Conservation (phyloP, 1,140 invertebrate genomes). For the Drosophila arizonae region DNA sequence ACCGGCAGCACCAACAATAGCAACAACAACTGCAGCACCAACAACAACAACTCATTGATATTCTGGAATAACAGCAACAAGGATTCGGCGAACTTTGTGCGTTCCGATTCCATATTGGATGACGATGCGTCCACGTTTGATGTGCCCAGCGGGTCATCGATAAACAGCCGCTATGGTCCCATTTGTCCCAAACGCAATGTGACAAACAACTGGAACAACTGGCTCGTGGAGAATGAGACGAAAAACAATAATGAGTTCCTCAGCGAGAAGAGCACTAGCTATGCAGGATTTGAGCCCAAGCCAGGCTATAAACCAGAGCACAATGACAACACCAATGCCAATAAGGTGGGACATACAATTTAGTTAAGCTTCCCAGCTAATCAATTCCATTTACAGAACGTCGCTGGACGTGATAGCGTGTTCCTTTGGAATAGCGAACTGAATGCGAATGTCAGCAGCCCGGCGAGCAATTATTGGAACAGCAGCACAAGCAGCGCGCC, state of each 20-base stretch:
- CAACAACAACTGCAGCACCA: constrained; percentile 36
- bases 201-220: constrained; percentile 65
- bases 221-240: constrained; percentile 54
- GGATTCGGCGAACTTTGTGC: constrained; percentile 84
- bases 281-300: constrained; percentile 37
- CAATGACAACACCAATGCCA: constrained; percentile 51
- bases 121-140: constrained; percentile 91
- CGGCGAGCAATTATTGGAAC: constrained; percentile 39
- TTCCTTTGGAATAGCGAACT: constrained; percentile 51
- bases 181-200: constrained; percentile 87
- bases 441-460: constrained; percentile 41
- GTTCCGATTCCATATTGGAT: constrained; percentile 86
- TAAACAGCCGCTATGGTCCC: constrained; percentile 89
- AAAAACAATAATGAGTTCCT: constrained; percentile 34
- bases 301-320: constrained; percentile 19
- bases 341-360: constrained; percentile 45
- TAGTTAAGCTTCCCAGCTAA: neutral
- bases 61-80: constrained; percentile 65
- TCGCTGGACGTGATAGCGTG: constrained; percentile 36
- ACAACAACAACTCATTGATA: constrained; percentile 47
- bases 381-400: constrained; percentile 21
- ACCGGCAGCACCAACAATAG: constrained; percentile 14
- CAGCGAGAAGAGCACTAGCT: constrained; percentile 56
- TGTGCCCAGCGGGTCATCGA: constrained; percentile 84
- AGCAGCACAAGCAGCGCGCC: constrained; percentile 29